A percentile compares a stretch with the other conserved stretches of the same genome.
Evolutionary conservation across 2,797 vertebrate species (phyloP).

Genomic region (Gymnoscopelus braueri): DNA sequence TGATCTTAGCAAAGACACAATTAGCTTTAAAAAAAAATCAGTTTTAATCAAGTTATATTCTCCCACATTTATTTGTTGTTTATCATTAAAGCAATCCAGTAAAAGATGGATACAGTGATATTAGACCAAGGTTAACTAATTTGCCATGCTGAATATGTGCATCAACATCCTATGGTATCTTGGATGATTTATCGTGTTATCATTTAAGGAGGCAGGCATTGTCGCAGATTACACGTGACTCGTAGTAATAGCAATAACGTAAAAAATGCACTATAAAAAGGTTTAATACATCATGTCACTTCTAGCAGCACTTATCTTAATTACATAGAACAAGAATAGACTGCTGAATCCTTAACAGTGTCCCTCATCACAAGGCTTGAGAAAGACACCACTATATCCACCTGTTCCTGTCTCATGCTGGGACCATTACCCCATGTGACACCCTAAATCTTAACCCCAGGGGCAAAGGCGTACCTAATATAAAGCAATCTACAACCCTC

Average conservation of each 20-base stretch:
- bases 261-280: background rate
- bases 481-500: constrained; percentile 5
- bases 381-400: constrained; percentile 61
- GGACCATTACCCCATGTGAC: constrained; percentile 18
- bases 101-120: too few relatives aligned
- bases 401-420: constrained; percentile 68
- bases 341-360: constrained; percentile 49
- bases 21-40: too few relatives aligned
- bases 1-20: constrained; percentile 52
- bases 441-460: background rate
- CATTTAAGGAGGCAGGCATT: too few relatives aligned
- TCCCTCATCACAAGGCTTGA: constrained; percentile 35
- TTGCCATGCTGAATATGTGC: too few relatives aligned
- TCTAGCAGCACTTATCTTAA: constrained; percentile 10
- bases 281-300: background rate
- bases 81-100: too few relatives aligned
- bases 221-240: too few relatives aligned
- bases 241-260: too few relatives aligned
- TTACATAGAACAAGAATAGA: constrained; percentile 3
- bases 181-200: too few relatives aligned
- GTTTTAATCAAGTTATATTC: too few relatives aligned
- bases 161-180: too few relatives aligned
- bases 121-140: too few relatives aligned
- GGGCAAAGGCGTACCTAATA: constrained; percentile 21
- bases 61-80: too few relatives aligned